A percentile compares a stretch with the other conserved stretches of the same genome.
phyloP scores from a whole-genome alignment of 2,113 vertebrate species.

The Dissostichus mawsoni region DNA sequence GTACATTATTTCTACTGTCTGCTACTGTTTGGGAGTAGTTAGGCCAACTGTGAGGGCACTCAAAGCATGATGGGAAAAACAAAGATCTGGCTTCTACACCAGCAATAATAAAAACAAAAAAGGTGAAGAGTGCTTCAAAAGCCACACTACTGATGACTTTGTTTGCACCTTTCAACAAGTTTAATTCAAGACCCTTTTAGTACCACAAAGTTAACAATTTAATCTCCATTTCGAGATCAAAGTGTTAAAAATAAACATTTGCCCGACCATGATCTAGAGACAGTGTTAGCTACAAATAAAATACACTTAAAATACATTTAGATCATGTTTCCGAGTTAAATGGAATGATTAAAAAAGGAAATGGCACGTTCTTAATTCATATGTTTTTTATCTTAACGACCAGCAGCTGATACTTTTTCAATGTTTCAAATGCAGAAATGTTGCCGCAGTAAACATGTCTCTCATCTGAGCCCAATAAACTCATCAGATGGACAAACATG shows the following conservation, averaged over 20 bases:
- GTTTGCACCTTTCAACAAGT: neutral
- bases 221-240: neutral
- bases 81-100: too few species aligned
- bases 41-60: too few species aligned
- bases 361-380: neutral
- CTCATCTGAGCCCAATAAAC: slow-evolving; percentile 2
- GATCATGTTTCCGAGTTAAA: too few species aligned
- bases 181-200: neutral
- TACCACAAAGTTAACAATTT: neutral
- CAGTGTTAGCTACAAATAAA: neutral
- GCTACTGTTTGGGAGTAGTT: too few species aligned
- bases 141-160: neutral
- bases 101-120: neutral
- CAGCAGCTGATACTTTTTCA: neutral
- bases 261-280: neutral
- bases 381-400: neutral
- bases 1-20: too few species aligned
- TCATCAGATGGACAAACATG: neutral
- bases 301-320: neutral
- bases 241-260: neutral
- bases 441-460: slow-evolving; percentile 14
- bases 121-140: neutral
- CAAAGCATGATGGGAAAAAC: too few species aligned
- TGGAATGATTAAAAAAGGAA: neutral
- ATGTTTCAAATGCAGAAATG: slow-evolving; percentile 2